Base-by-base conservation (phyloP, 2,888 invertebrate genomes). In the Oligia fasciuncula region DNA sequence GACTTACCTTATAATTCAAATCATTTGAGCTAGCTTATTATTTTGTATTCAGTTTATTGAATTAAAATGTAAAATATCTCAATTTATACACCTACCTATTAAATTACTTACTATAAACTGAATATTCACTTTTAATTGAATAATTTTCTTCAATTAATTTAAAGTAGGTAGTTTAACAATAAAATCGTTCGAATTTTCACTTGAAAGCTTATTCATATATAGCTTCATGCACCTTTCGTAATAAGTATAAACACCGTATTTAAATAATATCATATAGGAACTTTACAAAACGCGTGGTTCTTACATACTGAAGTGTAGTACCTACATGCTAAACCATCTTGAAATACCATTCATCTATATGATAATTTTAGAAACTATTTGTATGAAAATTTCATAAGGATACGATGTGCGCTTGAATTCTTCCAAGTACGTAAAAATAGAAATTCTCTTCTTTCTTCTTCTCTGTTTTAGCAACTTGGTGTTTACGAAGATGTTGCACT, bases 301-400 rank as follows among this genome's bases (percentile, higher is more conserved):
- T 67, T 57, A 54, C 54, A 60, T 49, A n/a, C 29, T 23, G 51
- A 71, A 40, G 40, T 62, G 14, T 40, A 29, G 62, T 73, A 35
- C 17, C 17, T 19, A 11, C 11, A 5, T 68, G 35, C 51, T 60
- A 60, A 29, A 76, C 29, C 67, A 40, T 68, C 46, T 72, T 65
- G 29, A n/a, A 73, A 63, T 66, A 54, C 77, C 72, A 87, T 90
- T 90, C 89, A 94, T 94, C 92, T 93, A 91, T 94, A 94, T 93
- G 94, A 91, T 94, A 94, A 94, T 93, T 87, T 87, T 87, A 91
- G 83, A 88, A 90, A 93, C 92, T 91, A 92, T 94, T 93, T 94
- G 91, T 94, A 93, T 94, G 93, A 94, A 93, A 94, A 93, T 94
- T 90, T 90, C 80, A 70, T 35, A 62, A 65, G 54, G 85, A 86